Base-by-base conservation (phyloP, 2,113 vertebrate species). In the Pristiophorus japonicus region DNA sequence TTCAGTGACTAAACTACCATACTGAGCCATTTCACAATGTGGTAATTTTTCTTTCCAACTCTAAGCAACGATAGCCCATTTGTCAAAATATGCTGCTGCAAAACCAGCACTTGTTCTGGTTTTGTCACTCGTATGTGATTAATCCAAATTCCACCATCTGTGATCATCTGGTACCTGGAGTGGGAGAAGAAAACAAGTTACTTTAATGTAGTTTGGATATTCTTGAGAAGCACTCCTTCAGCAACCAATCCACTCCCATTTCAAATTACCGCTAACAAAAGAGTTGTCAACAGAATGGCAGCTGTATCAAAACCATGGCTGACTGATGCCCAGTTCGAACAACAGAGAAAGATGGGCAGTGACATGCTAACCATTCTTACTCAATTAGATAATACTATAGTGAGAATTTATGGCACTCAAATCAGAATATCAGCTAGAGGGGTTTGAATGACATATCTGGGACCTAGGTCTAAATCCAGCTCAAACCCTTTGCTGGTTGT, bases 11-110 rank as follows among this genome's bases (percentile, higher is more conserved):
- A 67, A 47, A 4, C 24, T 70, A 47, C 42, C 93, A 73, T 30
- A 30, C 34, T 94, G 96, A 99, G 97, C 99, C 99, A 99, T 97
- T 98, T 99, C 96, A 99, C 97, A 96, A 99, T 97, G 96, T 99
- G 98, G 95, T 98, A 98, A 96, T 99, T 99, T 96, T 96, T 99
- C 97, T 99, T 99, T 96, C 99, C 99, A 96, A 99, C 97, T 96
- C 97, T 97, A 95, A 99, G 97, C 95, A 99, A 96, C 0, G 98
- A 98, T n/a, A 99, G 98, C 96, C 99, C 98, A 45, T 99, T 99
- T 73, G 98, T 97, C 78, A 99, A 98, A 96, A 99, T 98, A 95
- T 99, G 99, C 93, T 98, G 97, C 96, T 98, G 98, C 0, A 98
- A 96, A 96, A 98, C 96, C 95, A 99, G 98, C 42, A 99, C 97